Evolutionary conservation across 2,113 vertebrate species (phyloP).

Genomic region (Lepisosteus osseus): DNA sequence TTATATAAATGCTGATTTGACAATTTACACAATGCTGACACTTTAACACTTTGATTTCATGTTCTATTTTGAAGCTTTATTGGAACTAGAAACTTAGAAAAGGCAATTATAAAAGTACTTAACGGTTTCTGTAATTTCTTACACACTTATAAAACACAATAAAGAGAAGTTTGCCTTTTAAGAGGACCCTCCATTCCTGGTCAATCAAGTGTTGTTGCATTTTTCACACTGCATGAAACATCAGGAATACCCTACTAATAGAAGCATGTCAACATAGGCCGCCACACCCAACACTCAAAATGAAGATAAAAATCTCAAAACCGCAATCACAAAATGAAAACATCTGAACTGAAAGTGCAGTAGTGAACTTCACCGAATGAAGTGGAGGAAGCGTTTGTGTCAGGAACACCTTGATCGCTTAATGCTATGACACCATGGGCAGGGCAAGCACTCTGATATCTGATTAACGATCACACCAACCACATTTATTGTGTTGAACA

Average conservation of each 20-base stretch:
- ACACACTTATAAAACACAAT: background rate
- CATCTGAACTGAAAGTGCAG: background rate
- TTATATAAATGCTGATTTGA: background rate
- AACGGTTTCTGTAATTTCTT: background rate
- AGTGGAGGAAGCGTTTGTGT: background rate
- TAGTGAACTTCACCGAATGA: background rate
- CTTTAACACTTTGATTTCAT: constrained; percentile 7
- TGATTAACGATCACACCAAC: background rate
- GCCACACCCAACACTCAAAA: background rate
- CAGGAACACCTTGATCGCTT: background rate
- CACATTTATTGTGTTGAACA: too few species aligned
- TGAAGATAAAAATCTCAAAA: background rate
- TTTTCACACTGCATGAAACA: background rate
- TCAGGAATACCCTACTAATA: background rate
- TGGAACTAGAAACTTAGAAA: background rate
- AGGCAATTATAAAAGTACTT: background rate
- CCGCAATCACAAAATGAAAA: background rate
- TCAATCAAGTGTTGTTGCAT: background rate
- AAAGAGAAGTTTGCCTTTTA: background rate
- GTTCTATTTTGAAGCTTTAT: background rate
- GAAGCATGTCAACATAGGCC: background rate
- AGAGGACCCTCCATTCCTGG: background rate
- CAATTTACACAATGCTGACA: constrained; percentile 1
- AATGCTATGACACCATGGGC: background rate
- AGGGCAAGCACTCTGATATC: background rate